Conservation (phyloP, 2,797 vertebrate genomes). For the Rhadinocentrus ornatus region DNA sequence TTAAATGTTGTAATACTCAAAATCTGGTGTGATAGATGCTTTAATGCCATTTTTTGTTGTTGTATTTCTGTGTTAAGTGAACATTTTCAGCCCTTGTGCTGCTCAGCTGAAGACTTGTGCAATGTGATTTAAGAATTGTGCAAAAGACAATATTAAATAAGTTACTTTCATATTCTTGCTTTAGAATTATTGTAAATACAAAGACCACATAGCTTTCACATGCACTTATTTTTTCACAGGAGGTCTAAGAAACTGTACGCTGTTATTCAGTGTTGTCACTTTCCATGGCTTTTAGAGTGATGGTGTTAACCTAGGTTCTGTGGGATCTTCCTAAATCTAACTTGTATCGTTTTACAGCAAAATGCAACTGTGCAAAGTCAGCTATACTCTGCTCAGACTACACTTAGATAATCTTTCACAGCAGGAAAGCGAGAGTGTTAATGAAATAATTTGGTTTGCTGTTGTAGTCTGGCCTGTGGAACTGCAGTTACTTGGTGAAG, state of each 20-base stretch:
- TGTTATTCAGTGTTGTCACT: too few relatives aligned
- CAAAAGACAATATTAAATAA: slow-evolving; percentile 17
- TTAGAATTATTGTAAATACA: too few relatives aligned
- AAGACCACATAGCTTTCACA: too few relatives aligned
- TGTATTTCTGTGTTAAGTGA: too few relatives aligned
- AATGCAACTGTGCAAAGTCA: slow-evolving; percentile 1
- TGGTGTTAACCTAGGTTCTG: slow-evolving; percentile 6
- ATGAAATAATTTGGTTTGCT: slow-evolving; percentile 14
- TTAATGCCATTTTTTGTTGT: background rate
- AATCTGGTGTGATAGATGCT: background rate
- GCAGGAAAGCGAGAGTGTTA: slow-evolving; percentile 1
- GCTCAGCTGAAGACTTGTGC: slow-evolving; percentile 19
- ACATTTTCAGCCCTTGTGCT: background rate
- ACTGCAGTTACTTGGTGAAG: background rate
- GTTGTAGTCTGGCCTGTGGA: slow-evolving; percentile 2
- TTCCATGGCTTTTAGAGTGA: slow-evolving; percentile 1
- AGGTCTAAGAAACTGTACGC: background rate
- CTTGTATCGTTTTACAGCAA: slow-evolving; percentile 22
- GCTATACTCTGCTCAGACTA: background rate
- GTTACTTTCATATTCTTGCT: too few relatives aligned
- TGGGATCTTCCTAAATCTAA: too few relatives aligned
- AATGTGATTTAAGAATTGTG: slow-evolving; percentile 35
- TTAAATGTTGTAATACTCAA: slow-evolving; percentile 15
- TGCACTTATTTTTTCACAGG: background rate
- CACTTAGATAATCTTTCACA: slow-evolving; percentile 9